Percentiles rank a stretch among this genome's conserved stretches.
Conservation (phyloP, 2,797 vertebrate genomes). For the Gobio occitaniae region DNA sequence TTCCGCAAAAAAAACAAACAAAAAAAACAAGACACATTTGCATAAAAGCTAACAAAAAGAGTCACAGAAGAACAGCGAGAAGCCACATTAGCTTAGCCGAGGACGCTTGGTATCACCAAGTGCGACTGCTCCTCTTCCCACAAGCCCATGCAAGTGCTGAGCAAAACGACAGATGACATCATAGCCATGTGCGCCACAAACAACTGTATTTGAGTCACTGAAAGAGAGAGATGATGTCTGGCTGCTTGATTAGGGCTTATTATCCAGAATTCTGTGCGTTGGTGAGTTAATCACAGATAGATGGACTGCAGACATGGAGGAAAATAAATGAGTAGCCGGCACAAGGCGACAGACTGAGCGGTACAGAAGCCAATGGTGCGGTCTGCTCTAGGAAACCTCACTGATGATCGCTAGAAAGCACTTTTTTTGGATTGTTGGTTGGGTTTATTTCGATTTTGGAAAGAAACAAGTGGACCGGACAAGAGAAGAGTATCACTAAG, state of each 20-base stretch:
- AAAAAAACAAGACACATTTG: background rate
- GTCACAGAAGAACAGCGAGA: slow-evolving; percentile 27
- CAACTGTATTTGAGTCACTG: slow-evolving; percentile 15
- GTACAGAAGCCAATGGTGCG: slow-evolving; percentile 59
- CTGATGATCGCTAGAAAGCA: slow-evolving; percentile 50
- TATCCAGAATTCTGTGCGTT: slow-evolving; percentile 38
- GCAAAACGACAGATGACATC: slow-evolving; percentile 26
- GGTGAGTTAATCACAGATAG: slow-evolving; percentile 55
- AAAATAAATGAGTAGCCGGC: slow-evolving; percentile 56
- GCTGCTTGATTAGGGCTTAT: slow-evolving; percentile 31
- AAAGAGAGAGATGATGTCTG: slow-evolving; percentile 33
- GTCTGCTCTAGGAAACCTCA: slow-evolving; percentile 61
- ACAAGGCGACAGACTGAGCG: slow-evolving; percentile 57
- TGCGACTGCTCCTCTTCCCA: slow-evolving; percentile 19
- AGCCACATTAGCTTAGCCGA: slow-evolving; percentile 39
- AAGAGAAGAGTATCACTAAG: slow-evolving; percentile 80
- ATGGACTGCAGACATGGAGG: slow-evolving; percentile 61
- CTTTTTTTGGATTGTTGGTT: slow-evolving; percentile 26
- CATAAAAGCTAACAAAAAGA: slow-evolving; percentile 12
- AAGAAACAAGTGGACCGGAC: slow-evolving; percentile 65
- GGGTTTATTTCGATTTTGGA: slow-evolving; percentile 42
- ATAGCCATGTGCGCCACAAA: slow-evolving; percentile 30
- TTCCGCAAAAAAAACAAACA: background rate
- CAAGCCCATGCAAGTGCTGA: slow-evolving; percentile 38
- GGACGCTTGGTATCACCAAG: background rate